Conservation (phyloP, 1,140 invertebrate species). For the Drosophila mojavensis region DNA sequence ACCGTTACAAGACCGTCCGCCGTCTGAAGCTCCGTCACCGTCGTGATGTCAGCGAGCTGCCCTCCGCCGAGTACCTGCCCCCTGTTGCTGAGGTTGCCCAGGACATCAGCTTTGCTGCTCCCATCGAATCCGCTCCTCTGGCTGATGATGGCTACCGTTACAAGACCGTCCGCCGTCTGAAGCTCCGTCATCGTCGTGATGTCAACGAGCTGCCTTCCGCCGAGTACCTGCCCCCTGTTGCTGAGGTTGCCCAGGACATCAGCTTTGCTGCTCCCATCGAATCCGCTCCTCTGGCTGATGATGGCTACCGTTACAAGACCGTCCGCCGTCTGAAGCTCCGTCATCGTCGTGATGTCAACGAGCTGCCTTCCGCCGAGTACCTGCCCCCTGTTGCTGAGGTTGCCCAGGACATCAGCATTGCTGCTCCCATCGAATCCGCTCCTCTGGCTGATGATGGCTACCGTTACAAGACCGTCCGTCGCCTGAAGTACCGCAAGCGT, state of each 20-base stretch:
- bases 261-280: constrained; percentile 10
- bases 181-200: no score
- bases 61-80: not conserved
- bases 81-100: not conserved
- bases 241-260: not conserved
- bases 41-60: not conserved
- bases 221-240: no score
- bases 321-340: constrained; percentile 37
- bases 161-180: constrained; percentile 65
- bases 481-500: constrained; percentile 54
- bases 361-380: not conserved
- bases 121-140: constrained; percentile 31
- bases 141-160: constrained; percentile 76
- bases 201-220: no score
- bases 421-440: constrained; percentile 23
- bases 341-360: not conserved
- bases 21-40: not conserved
- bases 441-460: constrained; percentile 69
- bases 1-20: constrained; percentile 73
- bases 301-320: constrained; percentile 77
- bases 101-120: not conserved
- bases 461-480: constrained; percentile 71
- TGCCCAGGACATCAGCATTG: not conserved
- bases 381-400: not conserved
- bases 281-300: constrained; percentile 61